Evolutionary conservation across 2,888 invertebrate species (phyloP), one percentile per base, ranked within the genome.

Genomic region (Meliscaeva auricollis): DNA sequence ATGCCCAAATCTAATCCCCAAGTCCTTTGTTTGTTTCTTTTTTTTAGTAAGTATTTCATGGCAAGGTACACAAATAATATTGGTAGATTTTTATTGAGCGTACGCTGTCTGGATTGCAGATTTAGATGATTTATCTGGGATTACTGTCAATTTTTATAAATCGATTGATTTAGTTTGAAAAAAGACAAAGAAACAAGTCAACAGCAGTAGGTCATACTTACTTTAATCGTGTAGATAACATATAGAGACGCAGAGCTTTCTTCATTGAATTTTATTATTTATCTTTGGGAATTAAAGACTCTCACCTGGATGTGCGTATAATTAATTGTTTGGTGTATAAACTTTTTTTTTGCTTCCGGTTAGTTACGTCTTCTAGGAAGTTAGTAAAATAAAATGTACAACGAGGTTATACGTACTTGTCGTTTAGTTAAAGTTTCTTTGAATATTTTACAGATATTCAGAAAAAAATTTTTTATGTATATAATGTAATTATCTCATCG

Each of bases 1-100:
- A 26, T 4, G 26, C 26, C 26, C 4, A 26, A 26, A 26, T 4
- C 26, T 26, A 3, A 26, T 26, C 4, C 4, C 26, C 3, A 62
- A 15, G 26, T 13, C 30, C 15, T 35, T 58, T 75, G 48, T 68
- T 56, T 75, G 46, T 20, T 50, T 26, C 26, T 26, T 52, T 30
- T 22, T 22, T 52, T 6, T 38, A 9, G 38, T 38, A 8, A 3
- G 9, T 3, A 50, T 22, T 22, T 32, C 9, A 17, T 3, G 64
- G 30, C 1, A 44, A 35, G 22, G 30, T 9, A 9, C 54, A 52
- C 75, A 58, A 3, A 26, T 3, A 26, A 50, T 48, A 32, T 50
- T 15, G 60, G 26, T 13, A 20, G 46, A 35, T 62, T 38, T 11
- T 38, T 70, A 70, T 62, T 54, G 52, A 35, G 17, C 41, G 11